phyloP scores from a whole-genome alignment of 2,888 invertebrate species.

The Phasia obesa region DNA sequence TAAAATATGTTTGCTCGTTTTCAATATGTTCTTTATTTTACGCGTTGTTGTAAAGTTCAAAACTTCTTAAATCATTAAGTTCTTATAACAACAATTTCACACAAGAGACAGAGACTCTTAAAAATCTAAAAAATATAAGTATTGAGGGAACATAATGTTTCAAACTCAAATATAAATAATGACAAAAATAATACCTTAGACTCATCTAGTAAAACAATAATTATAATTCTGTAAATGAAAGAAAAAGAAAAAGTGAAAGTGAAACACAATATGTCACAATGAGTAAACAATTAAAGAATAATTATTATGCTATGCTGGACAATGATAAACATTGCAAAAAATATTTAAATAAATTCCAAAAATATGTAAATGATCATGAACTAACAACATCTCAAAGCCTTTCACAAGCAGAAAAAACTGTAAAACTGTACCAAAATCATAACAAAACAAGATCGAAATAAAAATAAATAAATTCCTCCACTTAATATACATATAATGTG shows the following conservation, averaged over 20 bases:
- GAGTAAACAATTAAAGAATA: constrained; percentile 12
- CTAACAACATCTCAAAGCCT: constrained; percentile 20
- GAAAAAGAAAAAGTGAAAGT: constrained; percentile 19
- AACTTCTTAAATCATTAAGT: too few relatives aligned
- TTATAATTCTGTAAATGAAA: constrained; percentile 3
- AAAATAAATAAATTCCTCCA: constrained; percentile 40
- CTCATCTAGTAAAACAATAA: constrained; percentile 4
- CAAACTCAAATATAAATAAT: constrained; percentile 18
- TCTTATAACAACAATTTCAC: constrained; percentile 18
- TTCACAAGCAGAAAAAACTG: constrained; percentile 3
- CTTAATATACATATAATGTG: too few relatives aligned
- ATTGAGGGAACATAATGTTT: constrained; percentile 24
- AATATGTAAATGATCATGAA: constrained; percentile 9
- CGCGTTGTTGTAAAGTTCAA: too few relatives aligned
- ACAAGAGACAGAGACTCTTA: constrained; percentile 32
- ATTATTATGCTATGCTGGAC: constrained; percentile 11
- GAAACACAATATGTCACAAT: constrained; percentile 4
- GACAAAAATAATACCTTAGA: constrained; percentile 21
- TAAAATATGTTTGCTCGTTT: too few relatives aligned
- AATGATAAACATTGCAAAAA: constrained; percentile 13
- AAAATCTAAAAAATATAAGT: constrained; percentile 18
- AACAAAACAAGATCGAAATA: constrained; percentile 32
- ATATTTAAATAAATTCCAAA: constrained; percentile 13
- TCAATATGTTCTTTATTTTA: too few relatives aligned
- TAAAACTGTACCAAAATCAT: background rate